Base-by-base conservation (phyloP, 2,888 invertebrate species). In the Abrostola triplasia region DNA sequence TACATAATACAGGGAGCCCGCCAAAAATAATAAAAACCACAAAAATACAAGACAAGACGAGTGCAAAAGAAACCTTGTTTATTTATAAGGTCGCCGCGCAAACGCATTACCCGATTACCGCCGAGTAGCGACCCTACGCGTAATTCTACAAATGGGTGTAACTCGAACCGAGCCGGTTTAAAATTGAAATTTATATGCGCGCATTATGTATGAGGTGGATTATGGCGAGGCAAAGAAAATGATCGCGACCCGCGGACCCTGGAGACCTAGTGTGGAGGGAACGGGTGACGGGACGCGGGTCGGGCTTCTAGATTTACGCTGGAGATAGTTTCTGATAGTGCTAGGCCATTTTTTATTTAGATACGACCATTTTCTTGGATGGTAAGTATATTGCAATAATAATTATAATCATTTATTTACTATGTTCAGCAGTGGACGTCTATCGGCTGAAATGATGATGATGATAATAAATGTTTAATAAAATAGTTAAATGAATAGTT, bases 161-260 rank as follows among this genome's bases (percentile, higher is more conserved):
- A 93, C 93, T 85, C 84, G 91, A 92, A 87, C 86, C 88, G 84
- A 84, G 82, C 83, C 84, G 92, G 90, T 92, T 93, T 93, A 93
- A 93, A 93, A 94, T 94, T 94, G 93, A 93, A 94, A 94, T 94
- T 94, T 94, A 94, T 94, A 93, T 92, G 90, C 89, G 85, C 88
- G 90, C 92, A 94, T 94, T 91, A 93, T 92, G 88, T 86, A 93
- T 93, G 93, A 92, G 82, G 69, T 84, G 88, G 89, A 89, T 90
- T 91, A 91, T 81, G 73, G 82, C 60, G 69, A 79, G 71, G 73
- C 80, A 77, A 77, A 78, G 79, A 80, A 82, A 77, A 78, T 74
- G 78, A 81, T 79, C 77, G 70, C 40, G 52, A 60, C 71, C 69
- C 63, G 57, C 55, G 67, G 69, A 63, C 81, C 79, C 84, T 24